A percentile compares a stretch with the other conserved stretches of the same genome.
Evolutionary conservation across 2,113 vertebrate species (phyloP).

Genomic region (Euleptes europaea): DNA sequence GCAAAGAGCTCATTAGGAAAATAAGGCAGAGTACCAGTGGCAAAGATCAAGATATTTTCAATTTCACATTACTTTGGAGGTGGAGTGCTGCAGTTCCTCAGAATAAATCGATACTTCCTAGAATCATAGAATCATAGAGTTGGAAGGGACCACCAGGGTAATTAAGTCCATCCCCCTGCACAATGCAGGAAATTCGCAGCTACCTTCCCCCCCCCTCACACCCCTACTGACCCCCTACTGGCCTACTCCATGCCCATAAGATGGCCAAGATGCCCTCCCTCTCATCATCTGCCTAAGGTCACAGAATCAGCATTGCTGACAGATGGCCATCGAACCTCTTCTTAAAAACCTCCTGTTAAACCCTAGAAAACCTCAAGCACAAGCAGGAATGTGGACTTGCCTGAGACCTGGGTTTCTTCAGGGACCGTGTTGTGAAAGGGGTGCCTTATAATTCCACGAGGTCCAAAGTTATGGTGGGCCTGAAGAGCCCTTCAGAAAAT

Average conservation of each 20-base stretch:
- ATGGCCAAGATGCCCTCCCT: too few relatives aligned
- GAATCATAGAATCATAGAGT: too few relatives aligned
- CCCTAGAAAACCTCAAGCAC: not conserved
- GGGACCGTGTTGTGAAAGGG: not conserved
- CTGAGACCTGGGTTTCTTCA: accelerated
- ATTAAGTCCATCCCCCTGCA: too few relatives aligned
- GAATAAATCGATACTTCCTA: too few relatives aligned
- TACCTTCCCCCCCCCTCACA: too few relatives aligned
- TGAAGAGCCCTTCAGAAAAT: not conserved
- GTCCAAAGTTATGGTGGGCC: not conserved
- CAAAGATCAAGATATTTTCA: not conserved
- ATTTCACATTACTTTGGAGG: not conserved
- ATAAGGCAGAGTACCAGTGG: not conserved
- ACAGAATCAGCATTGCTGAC: too few relatives aligned
- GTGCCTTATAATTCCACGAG: not conserved
- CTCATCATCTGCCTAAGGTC: too few relatives aligned
- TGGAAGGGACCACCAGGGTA: too few relatives aligned
- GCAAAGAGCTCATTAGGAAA: accelerated
- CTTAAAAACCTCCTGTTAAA: not conserved
- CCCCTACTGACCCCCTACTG: too few relatives aligned
- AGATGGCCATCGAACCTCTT: too few relatives aligned
- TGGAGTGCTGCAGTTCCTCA: not conserved
- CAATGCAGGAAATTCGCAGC: too few relatives aligned
- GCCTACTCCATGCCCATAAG: too few relatives aligned
- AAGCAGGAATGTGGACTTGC: not conserved